Base-by-base conservation (phyloP, 2,888 invertebrate species). In the Agonopterix heracliana region DNA sequence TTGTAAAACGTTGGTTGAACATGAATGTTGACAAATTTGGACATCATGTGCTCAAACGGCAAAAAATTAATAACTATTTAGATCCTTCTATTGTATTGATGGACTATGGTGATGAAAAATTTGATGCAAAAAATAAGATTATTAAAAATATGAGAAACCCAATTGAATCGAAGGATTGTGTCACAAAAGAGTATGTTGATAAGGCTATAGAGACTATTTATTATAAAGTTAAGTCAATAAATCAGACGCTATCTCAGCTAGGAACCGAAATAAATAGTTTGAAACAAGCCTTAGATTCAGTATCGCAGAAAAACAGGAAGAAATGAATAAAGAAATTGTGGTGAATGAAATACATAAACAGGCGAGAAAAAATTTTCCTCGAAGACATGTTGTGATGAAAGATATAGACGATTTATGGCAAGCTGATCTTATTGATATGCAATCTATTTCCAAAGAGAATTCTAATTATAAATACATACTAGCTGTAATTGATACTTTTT, bases 351-450 rank as follows among this genome's bases (percentile, higher is more conserved):
- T 47, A 26, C 51, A 43, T 45, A 54, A 56, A 56, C 9, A 42
- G 41, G 56, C 51, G 10, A 43, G 77, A 46, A 60, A 55, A 52
- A 77, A 79, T 76, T 73, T 61, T 50, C 57, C 56, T 34, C 55
- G 73, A 34, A 57, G 75, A 42, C 49, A 17, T 17, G 17, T 17
- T 17, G 17, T 36, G 3, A 36, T 36, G 36, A 36, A 36, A 36
- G 36, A 9, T 36, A 36, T 36, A 7, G 17, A 17, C 17, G 17
- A 17, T 17, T 17, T 17, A 17, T 17, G 17, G 17, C 17, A 17
- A 17, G 17, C 17, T 17, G 17, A 17, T 17, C 17, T 17, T 17
- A 17, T 17, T 17, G 17, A 17, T 17, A 17, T 17, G 17, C 17
- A 17, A 17, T 17, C 17, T 17, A 3, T 17, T 17, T 17, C 49